phyloP scores from a whole-genome alignment of 2,797 vertebrate species.

The Malacoraja senta region DNA sequence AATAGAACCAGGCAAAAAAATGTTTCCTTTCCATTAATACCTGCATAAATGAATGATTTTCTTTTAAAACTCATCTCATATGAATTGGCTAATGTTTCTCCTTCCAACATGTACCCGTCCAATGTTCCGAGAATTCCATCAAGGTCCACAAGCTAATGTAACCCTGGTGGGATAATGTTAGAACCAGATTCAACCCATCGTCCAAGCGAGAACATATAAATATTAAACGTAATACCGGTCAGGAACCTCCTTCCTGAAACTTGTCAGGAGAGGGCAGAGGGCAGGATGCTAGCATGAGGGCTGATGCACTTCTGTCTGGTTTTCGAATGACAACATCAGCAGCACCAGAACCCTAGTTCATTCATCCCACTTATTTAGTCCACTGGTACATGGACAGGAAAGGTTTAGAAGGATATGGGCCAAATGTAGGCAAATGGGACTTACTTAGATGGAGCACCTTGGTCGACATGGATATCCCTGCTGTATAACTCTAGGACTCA shows the following conservation, averaged over 20 bases:
- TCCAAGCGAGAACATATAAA: neutral
- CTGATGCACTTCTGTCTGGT: neutral
- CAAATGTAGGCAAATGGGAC: too few species aligned
- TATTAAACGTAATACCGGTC: neutral
- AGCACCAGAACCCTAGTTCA: neutral
- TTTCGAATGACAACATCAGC: neutral
- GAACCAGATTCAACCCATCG: neutral
- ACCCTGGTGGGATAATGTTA: neutral
- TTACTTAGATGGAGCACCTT: too few species aligned
- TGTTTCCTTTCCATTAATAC: neutral
- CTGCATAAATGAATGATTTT: neutral
- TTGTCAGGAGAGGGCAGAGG: neutral
- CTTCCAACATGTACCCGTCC: neutral
- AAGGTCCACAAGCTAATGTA: neutral
- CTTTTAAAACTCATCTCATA: neutral
- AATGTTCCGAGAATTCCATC: neutral
- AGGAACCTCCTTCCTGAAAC: neutral
- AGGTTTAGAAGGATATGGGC: too few species aligned
- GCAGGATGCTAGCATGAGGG: neutral
- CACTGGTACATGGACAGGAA: neutral
- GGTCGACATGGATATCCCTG: too few species aligned
- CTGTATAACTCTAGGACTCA: too few species aligned
- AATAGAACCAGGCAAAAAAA: neutral
- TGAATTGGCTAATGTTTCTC: neutral
- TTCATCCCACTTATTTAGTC: neutral